Conservation (phyloP, 1,140 invertebrate species). For the Drosophila azteca region DNA sequence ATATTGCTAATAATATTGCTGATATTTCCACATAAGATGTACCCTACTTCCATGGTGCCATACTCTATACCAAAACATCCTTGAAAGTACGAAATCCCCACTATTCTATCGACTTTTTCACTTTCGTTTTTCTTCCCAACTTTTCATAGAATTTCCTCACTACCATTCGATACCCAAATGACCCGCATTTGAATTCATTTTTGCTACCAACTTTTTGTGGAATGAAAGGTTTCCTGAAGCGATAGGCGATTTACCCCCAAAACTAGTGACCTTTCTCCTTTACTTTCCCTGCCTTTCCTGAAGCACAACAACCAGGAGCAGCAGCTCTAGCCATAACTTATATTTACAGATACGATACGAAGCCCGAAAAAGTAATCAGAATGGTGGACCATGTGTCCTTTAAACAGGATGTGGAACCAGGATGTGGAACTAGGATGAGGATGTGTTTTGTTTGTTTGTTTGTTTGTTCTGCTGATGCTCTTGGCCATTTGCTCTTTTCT, state of each 20-base stretch:
- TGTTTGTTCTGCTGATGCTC: conserved; percentile 46
- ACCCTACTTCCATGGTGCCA: too few relatives aligned
- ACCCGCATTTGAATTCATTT: too few relatives aligned
- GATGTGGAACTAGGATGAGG: conserved; percentile 9
- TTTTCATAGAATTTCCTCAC: too few relatives aligned
- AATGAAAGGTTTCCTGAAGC: too few relatives aligned
- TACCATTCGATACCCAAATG: too few relatives aligned
- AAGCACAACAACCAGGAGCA: background rate
- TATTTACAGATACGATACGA: conserved; percentile 25
- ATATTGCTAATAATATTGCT: too few relatives aligned
- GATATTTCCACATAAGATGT: too few relatives aligned
- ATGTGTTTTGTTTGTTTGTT: conserved; percentile 31
- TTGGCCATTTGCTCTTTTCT: conserved; percentile 56
- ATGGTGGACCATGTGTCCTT: conserved; percentile 28
- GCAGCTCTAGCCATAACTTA: conserved; percentile 17
- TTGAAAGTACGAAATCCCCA: too few relatives aligned
- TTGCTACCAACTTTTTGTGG: too few relatives aligned
- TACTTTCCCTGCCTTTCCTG: conserved; percentile 6
- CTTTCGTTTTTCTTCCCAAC: too few relatives aligned
- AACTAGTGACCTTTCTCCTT: conserved; percentile 1
- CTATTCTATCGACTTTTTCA: too few relatives aligned
- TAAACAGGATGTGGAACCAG: conserved; percentile 27
- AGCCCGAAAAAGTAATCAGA: conserved; percentile 34
- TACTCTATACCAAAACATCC: too few relatives aligned
- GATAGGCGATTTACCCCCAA: background rate